phyloP scores from a whole-genome alignment of 2,797 vertebrate genomes.

The Coilia nasus region DNA sequence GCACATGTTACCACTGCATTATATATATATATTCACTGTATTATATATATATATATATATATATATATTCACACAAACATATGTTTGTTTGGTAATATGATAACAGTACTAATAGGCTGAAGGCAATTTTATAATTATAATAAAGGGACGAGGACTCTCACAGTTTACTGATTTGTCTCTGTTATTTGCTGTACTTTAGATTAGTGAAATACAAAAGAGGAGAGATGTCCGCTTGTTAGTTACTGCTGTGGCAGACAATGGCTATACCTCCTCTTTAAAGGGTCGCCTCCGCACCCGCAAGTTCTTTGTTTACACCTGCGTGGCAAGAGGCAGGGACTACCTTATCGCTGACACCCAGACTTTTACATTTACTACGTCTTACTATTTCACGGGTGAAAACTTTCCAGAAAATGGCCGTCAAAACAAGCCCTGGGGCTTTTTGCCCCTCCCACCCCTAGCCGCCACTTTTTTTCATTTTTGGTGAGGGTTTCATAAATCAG shows the following conservation, averaged over 20 bases:
- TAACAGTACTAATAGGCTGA: too few species aligned
- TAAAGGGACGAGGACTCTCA: neutral
- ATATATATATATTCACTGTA: neutral
- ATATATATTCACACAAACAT: too few species aligned
- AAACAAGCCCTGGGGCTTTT: neutral
- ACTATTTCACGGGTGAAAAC: neutral
- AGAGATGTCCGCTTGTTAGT: neutral
- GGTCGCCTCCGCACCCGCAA: neutral
- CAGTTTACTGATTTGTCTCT: neutral
- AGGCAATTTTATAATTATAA: too few species aligned
- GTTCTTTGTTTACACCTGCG: neutral
- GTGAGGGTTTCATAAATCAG: neutral
- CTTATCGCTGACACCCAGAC: neutral
- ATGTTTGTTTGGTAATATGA: too few species aligned
- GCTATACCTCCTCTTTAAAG: neutral
- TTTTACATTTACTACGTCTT: neutral
- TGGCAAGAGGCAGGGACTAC: neutral
- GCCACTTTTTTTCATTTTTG: neutral
- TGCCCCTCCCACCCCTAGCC: too few species aligned
- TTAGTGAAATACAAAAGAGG: neutral
- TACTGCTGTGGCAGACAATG: neutral
- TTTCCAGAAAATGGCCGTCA: neutral
- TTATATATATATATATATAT: neutral
- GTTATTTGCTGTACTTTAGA: neutral
- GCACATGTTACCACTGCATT: neutral